A percentile compares a stretch with the other conserved stretches of the same genome.
phyloP scores from a whole-genome alignment of 2,113 vertebrate genomes.

The Bubo scandiacus region DNA sequence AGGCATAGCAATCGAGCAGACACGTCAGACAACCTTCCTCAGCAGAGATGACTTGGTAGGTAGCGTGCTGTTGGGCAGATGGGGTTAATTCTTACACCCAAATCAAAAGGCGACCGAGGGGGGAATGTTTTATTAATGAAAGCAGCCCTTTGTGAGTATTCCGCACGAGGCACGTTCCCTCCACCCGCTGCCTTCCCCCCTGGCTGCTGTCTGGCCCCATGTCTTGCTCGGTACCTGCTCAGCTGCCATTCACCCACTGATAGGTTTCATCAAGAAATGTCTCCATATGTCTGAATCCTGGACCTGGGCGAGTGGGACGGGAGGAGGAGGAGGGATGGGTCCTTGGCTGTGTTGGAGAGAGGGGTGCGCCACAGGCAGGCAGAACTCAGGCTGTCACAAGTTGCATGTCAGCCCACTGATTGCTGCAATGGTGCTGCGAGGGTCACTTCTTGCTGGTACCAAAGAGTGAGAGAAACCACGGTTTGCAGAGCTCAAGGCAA shows the following conservation, averaged over 20 bases:
- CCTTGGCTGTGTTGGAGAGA: not conserved
- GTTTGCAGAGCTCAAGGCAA: not conserved
- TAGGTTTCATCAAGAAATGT: conserved; percentile 50
- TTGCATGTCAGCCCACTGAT: not conserved
- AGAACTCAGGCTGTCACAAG: not conserved
- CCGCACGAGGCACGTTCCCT: conserved; percentile 57
- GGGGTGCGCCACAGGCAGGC: not conserved
- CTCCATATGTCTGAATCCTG: conserved; percentile 10
- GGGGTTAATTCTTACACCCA: conserved; percentile 70
- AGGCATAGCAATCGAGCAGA: not conserved
- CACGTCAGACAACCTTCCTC: conserved; percentile 15
- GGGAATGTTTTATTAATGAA: conserved; percentile 73
- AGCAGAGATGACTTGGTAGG: conserved; percentile 55
- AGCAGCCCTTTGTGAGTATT: conserved; percentile 69
- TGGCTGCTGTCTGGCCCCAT: conserved; percentile 56
- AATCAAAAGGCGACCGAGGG: conserved; percentile 65
- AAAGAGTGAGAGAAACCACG: not conserved
- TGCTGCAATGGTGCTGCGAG: not conserved
- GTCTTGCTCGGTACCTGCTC: conserved; percentile 60
- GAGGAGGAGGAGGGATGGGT: not conserved
- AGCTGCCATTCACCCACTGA: conserved; percentile 59
- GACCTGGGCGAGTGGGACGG: not conserved
- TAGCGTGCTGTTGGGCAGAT: conserved; percentile 58
- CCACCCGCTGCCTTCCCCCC: conserved; percentile 56
- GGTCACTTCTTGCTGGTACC: not conserved